Conservation (phyloP, 2,888 invertebrate genomes). For the Argyresthia albistria region DNA sequence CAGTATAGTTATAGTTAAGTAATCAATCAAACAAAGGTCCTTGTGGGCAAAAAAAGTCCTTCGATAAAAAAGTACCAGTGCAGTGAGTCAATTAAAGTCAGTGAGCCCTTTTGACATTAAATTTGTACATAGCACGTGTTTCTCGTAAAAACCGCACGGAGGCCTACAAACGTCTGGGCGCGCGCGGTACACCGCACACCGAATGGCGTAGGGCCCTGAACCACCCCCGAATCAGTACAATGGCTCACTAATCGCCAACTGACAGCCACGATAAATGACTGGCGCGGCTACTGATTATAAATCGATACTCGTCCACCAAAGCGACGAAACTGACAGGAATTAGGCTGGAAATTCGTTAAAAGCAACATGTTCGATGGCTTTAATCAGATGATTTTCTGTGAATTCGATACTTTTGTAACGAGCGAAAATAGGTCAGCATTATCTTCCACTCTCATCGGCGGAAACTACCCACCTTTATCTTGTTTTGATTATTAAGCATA, state of each 20-base stretch:
- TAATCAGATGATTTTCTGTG: too few species aligned
- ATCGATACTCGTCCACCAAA: slow-evolving; percentile 8
- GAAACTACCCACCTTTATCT: too few species aligned
- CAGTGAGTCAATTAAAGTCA: too few species aligned
- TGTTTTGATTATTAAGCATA: too few species aligned
- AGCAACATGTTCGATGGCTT: not conserved
- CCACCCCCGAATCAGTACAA: slow-evolving; percentile 15
- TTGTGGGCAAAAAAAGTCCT: too few species aligned
- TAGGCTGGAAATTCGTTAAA: not conserved
- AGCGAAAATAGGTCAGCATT: too few species aligned
- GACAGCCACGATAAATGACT: slow-evolving; percentile 20
- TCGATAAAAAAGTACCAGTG: too few species aligned
- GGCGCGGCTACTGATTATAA: slow-evolving; percentile 18
- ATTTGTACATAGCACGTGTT: slow-evolving; percentile 3
- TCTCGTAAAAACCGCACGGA: not conserved
- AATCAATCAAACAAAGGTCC: too few species aligned
- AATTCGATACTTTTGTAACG: too few species aligned
- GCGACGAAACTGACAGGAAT: not conserved
- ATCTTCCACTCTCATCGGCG: too few species aligned
- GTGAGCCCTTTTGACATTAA: too few species aligned
- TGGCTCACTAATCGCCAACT: slow-evolving; percentile 22
- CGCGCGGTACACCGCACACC: not conserved
- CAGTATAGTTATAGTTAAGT: too few species aligned
- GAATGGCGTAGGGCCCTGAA: not conserved
- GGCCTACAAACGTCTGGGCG: slow-evolving; percentile 1